These are phyloP conservation scores for Aplidium turbinatum DNA, from an alignment of 23 tunicate species.

Conservation along the genomic window DNA sequence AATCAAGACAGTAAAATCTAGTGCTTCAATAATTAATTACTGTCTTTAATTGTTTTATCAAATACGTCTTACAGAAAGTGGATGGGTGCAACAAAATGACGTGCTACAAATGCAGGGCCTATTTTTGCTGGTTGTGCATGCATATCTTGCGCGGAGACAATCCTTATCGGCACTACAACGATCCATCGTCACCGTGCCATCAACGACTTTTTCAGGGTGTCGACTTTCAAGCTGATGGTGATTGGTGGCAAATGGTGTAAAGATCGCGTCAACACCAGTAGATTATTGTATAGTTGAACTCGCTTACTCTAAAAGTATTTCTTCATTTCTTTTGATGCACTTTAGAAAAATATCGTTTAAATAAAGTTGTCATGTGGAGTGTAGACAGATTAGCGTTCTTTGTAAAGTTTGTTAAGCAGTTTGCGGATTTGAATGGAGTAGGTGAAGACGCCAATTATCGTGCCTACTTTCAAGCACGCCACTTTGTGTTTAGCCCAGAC, in stretches of 20 bases:
- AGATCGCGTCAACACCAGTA: neutral
- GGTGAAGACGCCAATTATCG: too few species aligned
- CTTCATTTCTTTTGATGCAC: too few species aligned
- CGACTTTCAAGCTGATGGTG: slow-evolving; percentile 39
- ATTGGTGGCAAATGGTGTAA: slow-evolving; percentile 11
- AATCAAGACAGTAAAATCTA: neutral
- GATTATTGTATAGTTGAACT: neutral
- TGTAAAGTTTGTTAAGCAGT: too few species aligned
- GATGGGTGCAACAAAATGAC: slow-evolving; percentile 90
- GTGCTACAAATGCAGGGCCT: slow-evolving; percentile 70
- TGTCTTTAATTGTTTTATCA: neutral
- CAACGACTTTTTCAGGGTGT: slow-evolving; percentile 63
- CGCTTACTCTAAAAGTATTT: neutral
- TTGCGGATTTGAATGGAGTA: too few species aligned
- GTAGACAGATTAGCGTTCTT: neutral
- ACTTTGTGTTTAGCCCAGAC: too few species aligned
- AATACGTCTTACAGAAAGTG: slow-evolving; percentile 34
- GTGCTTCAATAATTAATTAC: neutral
- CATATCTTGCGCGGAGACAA: slow-evolving; percentile 16
- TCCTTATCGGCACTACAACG: slow-evolving; percentile 68
- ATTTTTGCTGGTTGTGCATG: slow-evolving; percentile 84
- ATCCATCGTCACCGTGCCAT: slow-evolving; percentile 37
- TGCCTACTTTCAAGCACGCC: too few species aligned
- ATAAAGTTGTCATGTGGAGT: neutral
- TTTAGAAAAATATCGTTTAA: neutral